Evolutionary conservation across 2,797 vertebrate genomes (phyloP).

Genomic region (Enteromius mattozi): DNA sequence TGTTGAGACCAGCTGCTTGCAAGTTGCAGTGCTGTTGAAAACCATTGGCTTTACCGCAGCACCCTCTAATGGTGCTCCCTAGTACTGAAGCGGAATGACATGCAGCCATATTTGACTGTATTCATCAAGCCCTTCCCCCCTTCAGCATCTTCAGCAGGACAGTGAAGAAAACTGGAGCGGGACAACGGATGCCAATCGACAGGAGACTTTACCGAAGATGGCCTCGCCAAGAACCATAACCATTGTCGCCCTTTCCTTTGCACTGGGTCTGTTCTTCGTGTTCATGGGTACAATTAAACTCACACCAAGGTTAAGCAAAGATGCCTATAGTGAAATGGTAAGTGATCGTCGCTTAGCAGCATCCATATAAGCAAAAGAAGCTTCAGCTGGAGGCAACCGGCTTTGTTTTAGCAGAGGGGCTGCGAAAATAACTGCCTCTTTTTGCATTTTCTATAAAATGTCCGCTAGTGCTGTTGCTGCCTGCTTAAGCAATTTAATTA

Average conservation of each 20-base stretch:
- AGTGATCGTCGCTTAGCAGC: slow-evolving; percentile 67
- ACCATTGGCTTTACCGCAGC: neutral
- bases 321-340: slow-evolving; percentile 98
- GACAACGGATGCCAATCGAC: slow-evolving; percentile 43
- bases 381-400: neutral
- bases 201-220: slow-evolving; percentile 75
- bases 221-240: slow-evolving; percentile 94
- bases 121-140: slow-evolving; percentile 69
- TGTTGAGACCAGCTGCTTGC: neutral
- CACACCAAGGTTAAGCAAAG: slow-evolving; percentile 94
- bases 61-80: slow-evolving; percentile 6
- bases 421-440: neutral
- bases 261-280: slow-evolving; percentile 94
- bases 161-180: slow-evolving; percentile 27
- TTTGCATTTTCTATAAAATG: neutral
- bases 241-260: slow-evolving; percentile 92
- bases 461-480: neutral
- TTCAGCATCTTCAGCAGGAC: slow-evolving; percentile 57
- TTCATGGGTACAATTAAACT: slow-evolving; percentile 99
- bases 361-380: neutral
- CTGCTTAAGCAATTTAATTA: neutral
- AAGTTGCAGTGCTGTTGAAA: neutral
- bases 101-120: slow-evolving; percentile 69
- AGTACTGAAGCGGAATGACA: slow-evolving; percentile 30
- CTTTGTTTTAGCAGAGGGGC: neutral